Conservation (phyloP, 2,113 vertebrate species). For the Chauna torquata region DNA sequence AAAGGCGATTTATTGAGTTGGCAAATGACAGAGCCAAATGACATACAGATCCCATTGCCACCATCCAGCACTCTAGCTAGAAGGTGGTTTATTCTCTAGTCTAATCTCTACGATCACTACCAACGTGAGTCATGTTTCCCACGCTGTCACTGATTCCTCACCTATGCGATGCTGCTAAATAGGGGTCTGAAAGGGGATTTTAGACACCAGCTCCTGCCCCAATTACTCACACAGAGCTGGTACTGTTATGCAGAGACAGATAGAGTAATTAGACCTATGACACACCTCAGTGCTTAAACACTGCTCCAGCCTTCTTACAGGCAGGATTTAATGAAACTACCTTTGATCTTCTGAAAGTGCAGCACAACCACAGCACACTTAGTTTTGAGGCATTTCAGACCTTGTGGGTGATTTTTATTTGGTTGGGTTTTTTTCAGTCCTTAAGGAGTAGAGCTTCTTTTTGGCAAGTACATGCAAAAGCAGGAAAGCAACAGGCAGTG, state of each 20-base stretch:
- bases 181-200: conserved; percentile 41
- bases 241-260: background rate
- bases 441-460: background rate
- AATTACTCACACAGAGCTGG: conserved; percentile 25
- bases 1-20: background rate
- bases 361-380: background rate
- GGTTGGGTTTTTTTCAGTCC: background rate
- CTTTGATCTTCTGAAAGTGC: background rate
- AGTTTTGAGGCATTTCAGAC: background rate
- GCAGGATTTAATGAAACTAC: background rate
- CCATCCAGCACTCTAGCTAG: background rate
- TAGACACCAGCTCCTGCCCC: background rate
- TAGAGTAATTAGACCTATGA: background rate
- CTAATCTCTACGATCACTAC: background rate
- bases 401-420: background rate
- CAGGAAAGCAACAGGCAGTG: conserved; percentile 23
- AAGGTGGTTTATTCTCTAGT: background rate
- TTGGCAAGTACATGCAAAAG: background rate
- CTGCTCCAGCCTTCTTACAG: background rate
- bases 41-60: background rate
- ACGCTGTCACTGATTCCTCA: conserved; percentile 37
- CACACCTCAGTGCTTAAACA: background rate
- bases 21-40: background rate
- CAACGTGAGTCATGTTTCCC: conserved; percentile 59
- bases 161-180: background rate